Conservation (phyloP, 2,888 invertebrate genomes). For the Euplexia lucipara region DNA sequence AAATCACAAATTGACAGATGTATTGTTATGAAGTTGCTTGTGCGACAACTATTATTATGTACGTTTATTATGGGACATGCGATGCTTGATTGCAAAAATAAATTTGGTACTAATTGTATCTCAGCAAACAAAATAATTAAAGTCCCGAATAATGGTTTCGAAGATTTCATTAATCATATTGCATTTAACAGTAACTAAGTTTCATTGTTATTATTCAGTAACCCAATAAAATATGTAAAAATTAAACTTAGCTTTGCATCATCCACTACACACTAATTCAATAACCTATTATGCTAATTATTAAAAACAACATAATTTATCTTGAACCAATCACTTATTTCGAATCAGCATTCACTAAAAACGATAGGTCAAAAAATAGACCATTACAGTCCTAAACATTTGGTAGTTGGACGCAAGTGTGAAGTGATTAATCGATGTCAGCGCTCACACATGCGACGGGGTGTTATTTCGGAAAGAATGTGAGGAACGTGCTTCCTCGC, state of each 20-base stretch:
- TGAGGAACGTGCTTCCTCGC: slow-evolving; percentile 86
- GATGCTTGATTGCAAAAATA: no score
- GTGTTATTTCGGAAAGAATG: slow-evolving; percentile 89
- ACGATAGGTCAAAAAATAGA: slow-evolving; percentile 63
- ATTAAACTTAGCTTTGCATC: no score
- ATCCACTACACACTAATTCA: no score
- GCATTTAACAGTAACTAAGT: no score
- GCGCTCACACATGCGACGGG: slow-evolving; percentile 82
- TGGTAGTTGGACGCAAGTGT: slow-evolving; percentile 76
- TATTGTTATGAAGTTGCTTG: not conserved
- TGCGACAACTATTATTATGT: not conserved
- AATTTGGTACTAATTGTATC: no score
- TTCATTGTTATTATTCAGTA: no score
- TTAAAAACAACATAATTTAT: not conserved
- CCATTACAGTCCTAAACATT: slow-evolving; percentile 72
- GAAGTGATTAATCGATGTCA: slow-evolving; percentile 86
- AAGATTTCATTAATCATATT: no score
- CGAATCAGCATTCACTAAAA: slow-evolving; percentile 37
- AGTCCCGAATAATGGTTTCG: no score
- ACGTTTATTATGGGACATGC: not conserved
- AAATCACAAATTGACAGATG: slow-evolving; percentile 5
- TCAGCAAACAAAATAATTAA: no score
- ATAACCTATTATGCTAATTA: not conserved
- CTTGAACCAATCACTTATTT: slow-evolving; percentile 1
- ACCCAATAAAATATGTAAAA: no score